Conservation (phyloP, 2,113 vertebrate genomes). For the Gallinago paraguaiae region DNA sequence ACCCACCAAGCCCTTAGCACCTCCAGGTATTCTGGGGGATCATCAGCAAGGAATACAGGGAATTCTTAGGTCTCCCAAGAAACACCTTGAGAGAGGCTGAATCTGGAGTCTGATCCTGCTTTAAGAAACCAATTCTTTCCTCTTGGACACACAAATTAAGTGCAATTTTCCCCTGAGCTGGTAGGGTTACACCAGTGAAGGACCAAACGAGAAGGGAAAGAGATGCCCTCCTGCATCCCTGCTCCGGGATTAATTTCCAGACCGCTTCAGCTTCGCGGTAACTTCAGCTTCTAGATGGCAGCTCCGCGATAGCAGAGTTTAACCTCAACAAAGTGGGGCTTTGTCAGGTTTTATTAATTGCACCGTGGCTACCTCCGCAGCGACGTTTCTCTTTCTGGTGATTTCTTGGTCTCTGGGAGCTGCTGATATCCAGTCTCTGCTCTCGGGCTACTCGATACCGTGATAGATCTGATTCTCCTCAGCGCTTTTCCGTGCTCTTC, state of each 20-base stretch:
- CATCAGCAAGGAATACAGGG: background rate
- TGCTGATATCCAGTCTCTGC: background rate
- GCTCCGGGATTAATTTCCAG: background rate
- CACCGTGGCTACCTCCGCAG: background rate
- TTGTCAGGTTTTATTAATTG: background rate
- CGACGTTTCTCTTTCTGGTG: background rate
- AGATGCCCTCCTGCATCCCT: background rate
- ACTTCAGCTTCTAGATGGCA: background rate
- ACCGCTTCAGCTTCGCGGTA: background rate
- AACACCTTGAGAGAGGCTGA: background rate
- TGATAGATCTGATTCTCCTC: background rate
- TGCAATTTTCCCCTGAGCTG: fast-evolving
- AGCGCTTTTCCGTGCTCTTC: background rate
- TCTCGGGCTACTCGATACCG: background rate
- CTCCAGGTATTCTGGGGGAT: background rate
- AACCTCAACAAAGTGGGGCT: background rate
- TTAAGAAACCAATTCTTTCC: background rate
- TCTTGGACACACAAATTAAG: background rate
- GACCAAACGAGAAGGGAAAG: background rate
- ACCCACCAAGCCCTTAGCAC: background rate
- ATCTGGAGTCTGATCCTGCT: background rate
- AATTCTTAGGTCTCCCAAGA: background rate
- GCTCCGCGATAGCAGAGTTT: background rate
- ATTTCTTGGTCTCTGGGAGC: background rate
- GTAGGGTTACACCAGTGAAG: fast-evolving